Evolutionary conservation across 2,797 vertebrate species (phyloP), one percentile per base, ranked within the genome.

Genomic region (Pempheris klunzingeri): DNA sequence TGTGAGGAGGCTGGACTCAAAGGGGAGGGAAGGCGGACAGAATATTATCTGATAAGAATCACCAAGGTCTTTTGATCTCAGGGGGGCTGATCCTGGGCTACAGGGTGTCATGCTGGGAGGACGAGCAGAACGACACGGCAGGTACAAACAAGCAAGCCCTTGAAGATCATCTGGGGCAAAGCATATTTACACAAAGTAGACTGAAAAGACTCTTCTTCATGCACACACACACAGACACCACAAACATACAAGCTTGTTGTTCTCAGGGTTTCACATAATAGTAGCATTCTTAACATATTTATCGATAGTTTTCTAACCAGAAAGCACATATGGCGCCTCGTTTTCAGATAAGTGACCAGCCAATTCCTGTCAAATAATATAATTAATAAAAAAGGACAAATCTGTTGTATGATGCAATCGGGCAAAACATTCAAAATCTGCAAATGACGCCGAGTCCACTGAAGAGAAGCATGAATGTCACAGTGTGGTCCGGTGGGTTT

Each of bases 61-160:
- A 91, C 84, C 69, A 1, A 78, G 83, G 84, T 81, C 90, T 94
- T 96, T 96, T 96, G 95, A 96, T 95, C 90, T 94, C 77, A 13
- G 39, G 89, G 74, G 65, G 91, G 76, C 92, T 92, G 95, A 94
- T 95, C 83, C 92, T 89, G 88, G 85, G 89, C 92, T 92, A 95
- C 92, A 90, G 91, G 91, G 94, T 91, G 92, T 93, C 94, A 91
- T 93, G 94, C 94, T 93, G 95, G 90, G 94, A 46, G 81, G 91
- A 95, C 93, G 89, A 95, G 93, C 88, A 83, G 84, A 93, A 88
- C 80, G 70, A 93, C 94, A 91, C 81, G 86, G 89, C 95, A 94
- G 94, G 95, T 95, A 95, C 94, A 95, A 96, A 95, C 95, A 96
- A 93, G 94, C 89, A 22, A 81, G 80, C 68, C 84, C 90, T 89